A percentile compares a stretch with the other conserved stretches of the same genome.
Evolutionary conservation across 2,797 vertebrate genomes (phyloP).

Genomic region (Meda fulgida): DNA sequence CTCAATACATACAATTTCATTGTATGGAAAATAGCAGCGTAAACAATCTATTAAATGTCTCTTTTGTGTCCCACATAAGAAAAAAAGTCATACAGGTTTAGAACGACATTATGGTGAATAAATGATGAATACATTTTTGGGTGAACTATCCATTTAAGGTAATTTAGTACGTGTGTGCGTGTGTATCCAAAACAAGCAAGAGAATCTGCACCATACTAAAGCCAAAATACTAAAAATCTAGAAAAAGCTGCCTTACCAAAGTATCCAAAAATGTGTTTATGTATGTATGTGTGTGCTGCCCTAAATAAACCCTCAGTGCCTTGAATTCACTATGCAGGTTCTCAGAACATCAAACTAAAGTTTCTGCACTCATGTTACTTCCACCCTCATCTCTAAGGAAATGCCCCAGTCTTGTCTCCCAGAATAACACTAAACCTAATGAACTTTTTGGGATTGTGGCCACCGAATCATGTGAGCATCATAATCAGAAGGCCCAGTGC

Average conservation of each 20-base stretch:
- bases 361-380: slow-evolving; percentile 61
- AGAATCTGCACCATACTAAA: slow-evolving; percentile 26
- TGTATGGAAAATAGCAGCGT: neutral
- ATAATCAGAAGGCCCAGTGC: slow-evolving; percentile 25
- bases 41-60: neutral
- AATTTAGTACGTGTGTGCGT: neutral
- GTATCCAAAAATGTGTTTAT: slow-evolving; percentile 5
- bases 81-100: neutral
- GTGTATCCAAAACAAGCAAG: slow-evolving; percentile 14
- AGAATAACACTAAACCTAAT: slow-evolving; percentile 37
- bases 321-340: slow-evolving; percentile 72
- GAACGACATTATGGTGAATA: neutral
- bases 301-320: slow-evolving; percentile 71
- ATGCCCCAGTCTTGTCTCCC: slow-evolving; percentile 7
- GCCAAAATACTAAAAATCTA: slow-evolving; percentile 19
- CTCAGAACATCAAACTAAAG: slow-evolving; percentile 68
- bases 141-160: neutral
- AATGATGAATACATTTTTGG: neutral
- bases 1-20: neutral
- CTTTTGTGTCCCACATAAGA: neutral
- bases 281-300: slow-evolving; percentile 12
- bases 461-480: slow-evolving; percentile 32
- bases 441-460: slow-evolving; percentile 30
- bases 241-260: slow-evolving; percentile 45
- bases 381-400: slow-evolving; percentile 32